Percentiles rank a stretch among this genome's conserved stretches.
phyloP scores from a whole-genome alignment of 2,888 invertebrate species.

The Teleogryllus oceanicus region DNA sequence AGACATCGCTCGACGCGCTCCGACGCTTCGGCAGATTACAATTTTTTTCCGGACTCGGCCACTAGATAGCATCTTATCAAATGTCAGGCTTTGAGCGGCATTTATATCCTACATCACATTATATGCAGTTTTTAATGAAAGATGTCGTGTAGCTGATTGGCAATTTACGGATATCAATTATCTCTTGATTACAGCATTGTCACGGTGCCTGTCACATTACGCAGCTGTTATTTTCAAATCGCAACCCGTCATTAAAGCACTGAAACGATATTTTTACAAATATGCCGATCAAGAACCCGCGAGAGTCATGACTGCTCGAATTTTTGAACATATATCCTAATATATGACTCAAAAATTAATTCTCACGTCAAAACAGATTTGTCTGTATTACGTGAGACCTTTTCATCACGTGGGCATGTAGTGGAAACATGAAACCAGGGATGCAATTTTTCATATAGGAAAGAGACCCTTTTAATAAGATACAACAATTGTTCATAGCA shows the following conservation, averaged over 20 bases:
- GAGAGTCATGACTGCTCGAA: too few relatives aligned
- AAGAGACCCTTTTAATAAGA: too few relatives aligned
- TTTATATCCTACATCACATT: slow-evolving; percentile 2
- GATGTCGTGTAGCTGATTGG: not conserved
- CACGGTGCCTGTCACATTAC: slow-evolving; percentile 8
- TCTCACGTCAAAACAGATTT: too few relatives aligned
- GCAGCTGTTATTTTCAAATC: slow-evolving; percentile 9
- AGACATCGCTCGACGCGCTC: too few relatives aligned
- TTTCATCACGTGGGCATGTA: too few relatives aligned
- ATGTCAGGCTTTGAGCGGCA: slow-evolving; percentile 6
- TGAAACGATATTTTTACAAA: slow-evolving; percentile 10
- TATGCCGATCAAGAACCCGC: not conserved
- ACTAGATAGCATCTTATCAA: not conserved
- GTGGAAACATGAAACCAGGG: too few relatives aligned
- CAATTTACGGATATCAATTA: slow-evolving; percentile 18
- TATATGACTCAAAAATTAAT: too few relatives aligned
- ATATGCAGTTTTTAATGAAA: slow-evolving; percentile 9
- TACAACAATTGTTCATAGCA: too few relatives aligned
- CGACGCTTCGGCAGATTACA: too few relatives aligned
- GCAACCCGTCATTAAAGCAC: not conserved
- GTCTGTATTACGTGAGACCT: too few relatives aligned
- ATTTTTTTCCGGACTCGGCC: not conserved
- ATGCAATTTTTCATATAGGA: too few relatives aligned
- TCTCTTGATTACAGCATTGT: slow-evolving; percentile 9
- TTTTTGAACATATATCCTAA: too few relatives aligned